phyloP scores from a whole-genome alignment of 2,113 vertebrate species.

The Engystomops pustulosus region DNA sequence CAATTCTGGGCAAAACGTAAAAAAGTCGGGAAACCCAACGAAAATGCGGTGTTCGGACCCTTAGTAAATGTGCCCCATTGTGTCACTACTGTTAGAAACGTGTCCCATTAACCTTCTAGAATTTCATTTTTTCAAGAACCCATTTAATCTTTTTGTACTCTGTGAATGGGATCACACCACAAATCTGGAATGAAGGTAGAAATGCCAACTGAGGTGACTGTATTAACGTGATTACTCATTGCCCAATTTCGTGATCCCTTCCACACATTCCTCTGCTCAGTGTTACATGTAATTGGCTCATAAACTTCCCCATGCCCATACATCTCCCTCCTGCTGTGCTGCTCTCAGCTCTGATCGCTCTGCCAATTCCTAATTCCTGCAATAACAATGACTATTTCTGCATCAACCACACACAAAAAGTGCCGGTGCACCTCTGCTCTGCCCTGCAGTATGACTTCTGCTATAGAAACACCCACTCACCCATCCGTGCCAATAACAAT shows the following conservation, averaged over 20 bases:
- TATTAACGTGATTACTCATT: constrained; percentile 16
- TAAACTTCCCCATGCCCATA: constrained; percentile 23
- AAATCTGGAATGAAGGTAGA: not conserved
- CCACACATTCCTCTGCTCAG: constrained; percentile 9
- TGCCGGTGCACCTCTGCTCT: constrained; percentile 7
- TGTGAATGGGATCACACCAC: not conserved
- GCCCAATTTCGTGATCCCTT: constrained; percentile 11
- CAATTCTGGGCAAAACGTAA: too few species aligned
- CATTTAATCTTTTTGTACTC: not conserved
- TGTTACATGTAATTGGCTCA: constrained; percentile 28
- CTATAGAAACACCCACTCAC: constrained; percentile 20
- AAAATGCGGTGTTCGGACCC: too few species aligned
- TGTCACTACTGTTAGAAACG: too few species aligned
- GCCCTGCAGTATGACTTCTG: constrained; percentile 37
- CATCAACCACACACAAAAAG: constrained; percentile 29
- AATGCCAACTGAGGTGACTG: not conserved
- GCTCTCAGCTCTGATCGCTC: not conserved
- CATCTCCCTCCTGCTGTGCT: constrained; percentile 24
- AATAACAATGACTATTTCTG: constrained; percentile 35
- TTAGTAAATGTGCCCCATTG: too few species aligned
- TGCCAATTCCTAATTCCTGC: constrained; percentile 32
- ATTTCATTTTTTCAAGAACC: not conserved
- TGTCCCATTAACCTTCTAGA: too few species aligned
- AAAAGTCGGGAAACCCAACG: too few species aligned
- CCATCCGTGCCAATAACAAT: constrained; percentile 14